phyloP scores from a whole-genome alignment of 2,113 vertebrate genomes.

The Monopterus albus region DNA sequence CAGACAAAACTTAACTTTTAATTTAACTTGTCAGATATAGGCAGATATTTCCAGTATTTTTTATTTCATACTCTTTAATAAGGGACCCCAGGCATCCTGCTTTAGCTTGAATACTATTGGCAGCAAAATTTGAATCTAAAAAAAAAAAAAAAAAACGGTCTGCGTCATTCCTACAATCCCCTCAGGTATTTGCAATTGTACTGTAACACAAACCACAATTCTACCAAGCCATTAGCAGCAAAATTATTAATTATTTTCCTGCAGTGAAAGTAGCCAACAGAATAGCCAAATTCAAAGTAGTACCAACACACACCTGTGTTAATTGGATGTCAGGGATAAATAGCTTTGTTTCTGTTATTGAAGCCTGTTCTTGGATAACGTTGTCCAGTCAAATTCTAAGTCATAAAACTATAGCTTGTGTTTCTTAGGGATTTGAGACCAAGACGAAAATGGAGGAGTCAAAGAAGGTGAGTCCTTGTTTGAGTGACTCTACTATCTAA shows the following conservation, averaged over 20 bases:
- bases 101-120: slow-evolving; percentile 13
- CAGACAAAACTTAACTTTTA: slow-evolving; percentile 43
- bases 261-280: not conserved
- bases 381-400: too few species aligned
- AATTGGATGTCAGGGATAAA: not conserved
- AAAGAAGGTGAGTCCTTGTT: not conserved
- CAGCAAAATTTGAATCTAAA: slow-evolving; percentile 18
- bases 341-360: not conserved
- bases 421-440: not conserved
- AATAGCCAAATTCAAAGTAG: not conserved
- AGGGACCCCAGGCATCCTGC: not conserved
- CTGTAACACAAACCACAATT: slow-evolving; percentile 7
- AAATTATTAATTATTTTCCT: slow-evolving; percentile 6
- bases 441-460: not conserved
- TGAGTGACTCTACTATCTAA: not conserved
- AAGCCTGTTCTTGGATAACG: not conserved
- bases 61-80: not conserved
- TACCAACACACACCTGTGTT: too few species aligned
- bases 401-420: not conserved
- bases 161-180: slow-evolving; percentile 18
- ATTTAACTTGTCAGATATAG: slow-evolving; percentile 4
- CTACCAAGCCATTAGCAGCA: slow-evolving; percentile 11
- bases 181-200: slow-evolving; percentile 6
- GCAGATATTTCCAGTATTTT: slow-evolving; percentile 12
- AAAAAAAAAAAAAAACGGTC: slow-evolving; percentile 17